Evolutionary conservation across 2,888 invertebrate species (phyloP).

Genomic region (Diogma glabrata): DNA sequence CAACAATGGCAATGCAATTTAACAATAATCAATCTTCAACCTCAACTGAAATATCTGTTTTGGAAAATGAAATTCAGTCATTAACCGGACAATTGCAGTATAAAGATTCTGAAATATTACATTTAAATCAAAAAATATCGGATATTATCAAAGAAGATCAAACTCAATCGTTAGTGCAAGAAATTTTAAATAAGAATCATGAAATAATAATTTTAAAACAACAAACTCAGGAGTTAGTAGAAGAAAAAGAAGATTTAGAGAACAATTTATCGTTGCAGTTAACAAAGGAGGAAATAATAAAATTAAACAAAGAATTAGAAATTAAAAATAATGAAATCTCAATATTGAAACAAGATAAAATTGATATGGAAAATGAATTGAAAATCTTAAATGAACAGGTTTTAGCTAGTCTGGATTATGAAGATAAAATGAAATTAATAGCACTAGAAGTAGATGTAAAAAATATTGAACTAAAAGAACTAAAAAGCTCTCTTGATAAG

Average conservation of each 20-base stretch:
- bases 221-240: constrained; percentile 37
- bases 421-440: constrained; percentile 31
- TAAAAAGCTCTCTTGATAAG: constrained; percentile 26
- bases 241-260: constrained; percentile 34
- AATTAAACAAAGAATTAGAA: constrained; percentile 16
- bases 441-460: constrained; percentile 32
- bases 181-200: constrained; percentile 33
- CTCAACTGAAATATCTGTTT: constrained; percentile 12
- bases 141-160: constrained; percentile 37
- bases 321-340: constrained; percentile 9
- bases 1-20: no score
- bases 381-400: constrained; percentile 35
- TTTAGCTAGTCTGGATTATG: constrained; percentile 28
- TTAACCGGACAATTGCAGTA: constrained; percentile 25
- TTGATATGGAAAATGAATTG: constrained; percentile 31
- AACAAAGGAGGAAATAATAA: constrained; percentile 18
- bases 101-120: constrained; percentile 31
- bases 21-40: no score
- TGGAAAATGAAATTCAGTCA: constrained; percentile 18
- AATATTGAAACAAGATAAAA: constrained; percentile 8
- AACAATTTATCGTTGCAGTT: constrained; percentile 28
- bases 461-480: constrained; percentile 32
- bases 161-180: constrained; percentile 32
- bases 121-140: constrained; percentile 32
- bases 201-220: constrained; percentile 34